Percentiles rank a stretch among this genome's conserved stretches.
Conservation (phyloP, 2,797 vertebrate species). For the Ctenopoma kingsleyae region DNA sequence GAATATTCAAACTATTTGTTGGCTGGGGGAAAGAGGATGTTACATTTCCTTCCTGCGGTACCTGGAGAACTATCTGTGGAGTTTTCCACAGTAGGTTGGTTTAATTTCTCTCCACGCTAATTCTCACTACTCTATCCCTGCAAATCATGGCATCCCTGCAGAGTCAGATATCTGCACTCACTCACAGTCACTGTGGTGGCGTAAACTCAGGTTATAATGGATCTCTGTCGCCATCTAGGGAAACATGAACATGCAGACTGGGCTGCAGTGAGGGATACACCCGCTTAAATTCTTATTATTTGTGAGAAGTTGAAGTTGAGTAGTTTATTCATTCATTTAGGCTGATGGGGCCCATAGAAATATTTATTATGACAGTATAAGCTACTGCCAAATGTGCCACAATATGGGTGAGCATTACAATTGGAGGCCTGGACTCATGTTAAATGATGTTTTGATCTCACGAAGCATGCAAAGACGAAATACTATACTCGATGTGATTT, state of each 20-base stretch:
- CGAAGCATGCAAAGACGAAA: too few relatives aligned
- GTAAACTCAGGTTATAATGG: conserved; percentile 35
- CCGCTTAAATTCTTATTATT: not conserved
- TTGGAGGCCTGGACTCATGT: too few relatives aligned
- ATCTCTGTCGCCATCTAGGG: conserved; percentile 79
- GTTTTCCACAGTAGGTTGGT: conserved; percentile 36
- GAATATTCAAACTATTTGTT: conserved; percentile 2
- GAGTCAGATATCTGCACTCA: conserved; percentile 39
- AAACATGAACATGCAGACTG: not conserved
- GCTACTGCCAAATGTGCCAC: too few relatives aligned
- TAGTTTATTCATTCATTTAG: not conserved
- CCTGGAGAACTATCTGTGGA: conserved; percentile 31
- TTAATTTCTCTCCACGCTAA: conserved; percentile 46
- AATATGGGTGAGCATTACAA: too few relatives aligned
- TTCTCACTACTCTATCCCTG: conserved; percentile 16
- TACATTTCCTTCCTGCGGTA: conserved; percentile 5
- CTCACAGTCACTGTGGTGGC: not conserved
- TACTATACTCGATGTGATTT: too few relatives aligned
- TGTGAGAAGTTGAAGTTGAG: too few relatives aligned
- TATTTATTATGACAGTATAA: not conserved
- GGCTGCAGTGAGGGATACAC: not conserved
- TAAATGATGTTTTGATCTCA: too few relatives aligned
- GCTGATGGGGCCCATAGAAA: not conserved
- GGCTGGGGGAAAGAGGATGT: conserved; percentile 12
- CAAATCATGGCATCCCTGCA: conserved; percentile 35